Evolutionary conservation across 1,140 invertebrate species (phyloP).

Genomic region (Drosophila trapezifrons): DNA sequence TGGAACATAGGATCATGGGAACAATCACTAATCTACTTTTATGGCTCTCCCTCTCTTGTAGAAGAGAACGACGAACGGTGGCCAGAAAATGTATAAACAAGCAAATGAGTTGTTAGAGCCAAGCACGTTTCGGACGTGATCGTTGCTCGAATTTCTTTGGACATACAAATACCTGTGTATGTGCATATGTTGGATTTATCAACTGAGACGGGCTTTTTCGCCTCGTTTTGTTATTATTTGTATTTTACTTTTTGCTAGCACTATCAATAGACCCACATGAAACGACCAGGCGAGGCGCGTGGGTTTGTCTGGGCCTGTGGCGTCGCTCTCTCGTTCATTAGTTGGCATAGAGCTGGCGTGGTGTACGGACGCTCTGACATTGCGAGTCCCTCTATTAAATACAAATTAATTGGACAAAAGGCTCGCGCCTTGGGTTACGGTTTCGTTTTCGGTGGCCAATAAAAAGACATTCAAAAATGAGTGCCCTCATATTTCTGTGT

Average conservation of each 20-base stretch:
- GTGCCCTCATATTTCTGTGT: conserved; percentile 60
- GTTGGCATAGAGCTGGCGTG: conserved; percentile 58
- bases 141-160: conserved; percentile 30
- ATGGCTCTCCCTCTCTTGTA: conserved; percentile 5
- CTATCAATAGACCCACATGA: conserved; percentile 65
- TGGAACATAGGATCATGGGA: conserved; percentile 3
- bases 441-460: conserved; percentile 13
- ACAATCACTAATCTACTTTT: background rate
- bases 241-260: conserved; percentile 39
- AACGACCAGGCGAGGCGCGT: conserved; percentile 37
- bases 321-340: conserved; percentile 37
- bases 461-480: conserved; percentile 46
- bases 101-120: conserved; percentile 41
- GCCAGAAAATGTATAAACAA: conserved; percentile 29
- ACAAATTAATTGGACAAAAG: conserved; percentile 30
- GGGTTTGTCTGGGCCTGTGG: conserved; percentile 31
- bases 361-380: conserved; percentile 41
- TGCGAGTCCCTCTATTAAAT: conserved; percentile 11
- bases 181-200: conserved; percentile 47
- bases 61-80: conserved; percentile 3
- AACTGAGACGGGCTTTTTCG: conserved; percentile 47
- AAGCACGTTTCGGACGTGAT: conserved; percentile 50
- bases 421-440: conserved; percentile 8
- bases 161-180: conserved; percentile 23
- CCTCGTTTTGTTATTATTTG: conserved; percentile 30